Conservation (phyloP, 1,140 invertebrate species). For the Popillia japonica region DNA sequence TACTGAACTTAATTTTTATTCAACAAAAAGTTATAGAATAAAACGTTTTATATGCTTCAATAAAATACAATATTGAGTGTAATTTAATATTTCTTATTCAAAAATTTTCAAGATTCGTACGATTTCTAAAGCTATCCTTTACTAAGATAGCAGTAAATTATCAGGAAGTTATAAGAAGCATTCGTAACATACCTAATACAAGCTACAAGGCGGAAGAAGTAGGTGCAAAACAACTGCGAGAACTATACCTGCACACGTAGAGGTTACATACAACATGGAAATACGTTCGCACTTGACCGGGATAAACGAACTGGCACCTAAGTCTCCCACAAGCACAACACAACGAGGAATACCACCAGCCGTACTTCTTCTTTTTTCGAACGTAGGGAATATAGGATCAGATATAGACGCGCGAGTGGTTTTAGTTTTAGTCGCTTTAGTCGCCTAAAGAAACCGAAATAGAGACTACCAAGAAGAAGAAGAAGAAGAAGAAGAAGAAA, state of each 20-base stretch:
- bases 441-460: conserved; percentile 9
- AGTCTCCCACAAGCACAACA: not conserved
- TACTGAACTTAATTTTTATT: too few species aligned
- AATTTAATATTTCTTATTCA: too few species aligned
- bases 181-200: too few species aligned
- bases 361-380: not conserved
- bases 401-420: not conserved
- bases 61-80: too few species aligned
- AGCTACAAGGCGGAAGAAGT: not conserved
- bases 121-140: too few species aligned
- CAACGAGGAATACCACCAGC: not conserved
- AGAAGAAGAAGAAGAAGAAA: not conserved
- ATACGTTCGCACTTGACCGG: not conserved
- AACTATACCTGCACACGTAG: not conserved
- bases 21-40: too few species aligned
- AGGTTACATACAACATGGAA: not conserved
- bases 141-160: too few species aligned
- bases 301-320: not conserved
- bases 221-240: not conserved
- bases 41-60: too few species aligned
- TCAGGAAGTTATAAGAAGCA: too few species aligned
- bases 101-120: too few species aligned
- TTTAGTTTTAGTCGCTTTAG: not conserved
- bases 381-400: conserved; percentile 4
- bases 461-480: not conserved